Evolutionary conservation across 2,113 vertebrate species (phyloP), one percentile per base, ranked within the genome.

Genomic region (human): DNA sequence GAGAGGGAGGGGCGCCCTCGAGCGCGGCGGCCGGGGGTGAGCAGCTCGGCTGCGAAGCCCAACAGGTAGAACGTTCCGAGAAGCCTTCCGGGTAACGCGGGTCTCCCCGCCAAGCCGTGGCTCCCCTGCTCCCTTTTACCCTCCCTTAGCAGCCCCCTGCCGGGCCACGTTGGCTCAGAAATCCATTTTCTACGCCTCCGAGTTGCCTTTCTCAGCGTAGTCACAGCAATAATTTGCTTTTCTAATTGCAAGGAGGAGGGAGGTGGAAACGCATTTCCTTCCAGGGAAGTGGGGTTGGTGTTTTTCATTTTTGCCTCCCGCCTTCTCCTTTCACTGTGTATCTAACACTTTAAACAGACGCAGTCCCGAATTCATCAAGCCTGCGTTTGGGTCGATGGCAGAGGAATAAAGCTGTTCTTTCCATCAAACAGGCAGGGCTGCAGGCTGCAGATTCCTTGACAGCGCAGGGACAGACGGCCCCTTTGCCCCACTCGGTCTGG

Each of bases 21-120:
- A 68, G 45, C 45, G 30, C 23, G 1, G 57, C 50, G 11, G 55
- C 59, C 13, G 2, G 6, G 81, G n/a, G 12, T 75, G 86, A n/a
- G 35, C 89, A 6, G 55, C 72, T 75, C 0, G 2, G 48, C 61
- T 57, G 40, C 2, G 18, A 40, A 93, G 40, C 90, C 97, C 94
- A 88, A 95, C 97, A 96, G 97, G 97, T 96, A 94, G 95, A 86
- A 57, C n/a, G 72, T 76, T 59, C 32, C 3, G 5, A 30, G 79
- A 16, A 80, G 57, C 40, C 72, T 75, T 78, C 27, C 1, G 30
- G 48, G 25, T 48, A 9, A 20, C 16, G 11, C 1, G 4, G 27
- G 4, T 70, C 35, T 79, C 52, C n/a, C 75, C 0, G 13, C 23
- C 59, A 23, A 32, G 81, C 32, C 66, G 0, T 6, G 11, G 40